Conservation (phyloP, 2,113 vertebrate genomes). For the Daubentonia madagascariensis region DNA sequence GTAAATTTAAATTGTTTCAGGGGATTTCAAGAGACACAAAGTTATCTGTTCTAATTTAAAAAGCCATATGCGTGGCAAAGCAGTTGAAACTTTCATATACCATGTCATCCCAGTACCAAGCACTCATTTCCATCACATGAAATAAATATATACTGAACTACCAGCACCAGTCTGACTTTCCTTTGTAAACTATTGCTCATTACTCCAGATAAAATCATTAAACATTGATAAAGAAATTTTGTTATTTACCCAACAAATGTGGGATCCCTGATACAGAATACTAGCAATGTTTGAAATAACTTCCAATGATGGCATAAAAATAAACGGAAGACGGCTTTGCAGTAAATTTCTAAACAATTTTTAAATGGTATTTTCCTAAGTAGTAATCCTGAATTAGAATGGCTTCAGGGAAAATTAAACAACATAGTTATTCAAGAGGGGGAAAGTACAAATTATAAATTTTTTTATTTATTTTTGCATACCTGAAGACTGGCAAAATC, state of each 20-base stretch:
- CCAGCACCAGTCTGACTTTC: neutral
- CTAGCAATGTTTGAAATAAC: neutral
- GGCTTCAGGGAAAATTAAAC: constrained; percentile 32
- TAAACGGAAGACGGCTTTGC: neutral
- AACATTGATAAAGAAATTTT: neutral
- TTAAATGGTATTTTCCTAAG: constrained; percentile 14
- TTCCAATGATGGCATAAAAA: constrained; percentile 20
- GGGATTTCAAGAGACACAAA: neutral
- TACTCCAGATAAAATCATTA: neutral
- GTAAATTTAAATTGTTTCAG: constrained; percentile 32
- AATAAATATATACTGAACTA: neutral
- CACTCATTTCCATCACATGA: neutral
- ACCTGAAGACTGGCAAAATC: constrained; percentile 98
- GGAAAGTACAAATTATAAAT: neutral
- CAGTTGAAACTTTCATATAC: neutral
- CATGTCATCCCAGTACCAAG: neutral
- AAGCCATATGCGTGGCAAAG: neutral
- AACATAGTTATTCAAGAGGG: neutral
- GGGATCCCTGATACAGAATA: neutral
- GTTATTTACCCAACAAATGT: neutral
- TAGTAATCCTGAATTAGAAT: neutral
- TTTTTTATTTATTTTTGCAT: constrained; percentile 74
- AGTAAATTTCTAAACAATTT: constrained; percentile 15
- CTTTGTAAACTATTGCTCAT: neutral
- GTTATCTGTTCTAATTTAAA: neutral